Evolutionary conservation across 2,888 invertebrate species (phyloP).

Genomic region (Campoplex nolae): DNA sequence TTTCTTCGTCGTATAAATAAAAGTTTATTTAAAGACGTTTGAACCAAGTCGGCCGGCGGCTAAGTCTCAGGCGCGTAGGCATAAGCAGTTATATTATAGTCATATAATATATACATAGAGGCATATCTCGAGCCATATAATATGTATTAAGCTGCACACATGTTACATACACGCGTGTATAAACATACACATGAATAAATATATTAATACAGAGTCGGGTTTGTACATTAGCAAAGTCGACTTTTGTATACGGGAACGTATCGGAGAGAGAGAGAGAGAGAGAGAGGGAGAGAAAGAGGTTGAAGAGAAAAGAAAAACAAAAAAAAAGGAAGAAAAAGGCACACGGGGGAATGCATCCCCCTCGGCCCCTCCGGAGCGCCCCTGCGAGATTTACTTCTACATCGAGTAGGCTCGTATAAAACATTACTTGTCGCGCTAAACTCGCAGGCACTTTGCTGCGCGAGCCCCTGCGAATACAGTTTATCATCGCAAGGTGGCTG

Average conservation of each 20-base stretch:
- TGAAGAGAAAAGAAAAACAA: background rate
- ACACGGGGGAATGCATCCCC: constrained; percentile 22
- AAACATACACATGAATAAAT: constrained; percentile 26
- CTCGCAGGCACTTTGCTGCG: constrained; percentile 50
- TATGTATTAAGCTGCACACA: constrained; percentile 26
- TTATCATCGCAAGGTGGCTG: constrained; percentile 1
- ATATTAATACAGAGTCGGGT: constrained; percentile 6
- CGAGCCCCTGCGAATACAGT: constrained; percentile 2
- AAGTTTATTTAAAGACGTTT: constrained; percentile 83
- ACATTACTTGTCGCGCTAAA: constrained; percentile 58
- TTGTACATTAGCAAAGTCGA: constrained; percentile 35
- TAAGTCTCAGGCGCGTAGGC: constrained; percentile 66
- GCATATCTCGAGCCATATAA: constrained; percentile 39
- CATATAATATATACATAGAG: constrained; percentile 64
- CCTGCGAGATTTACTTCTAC: constrained; percentile 6
- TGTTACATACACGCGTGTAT: constrained; percentile 3
- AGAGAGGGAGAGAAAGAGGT: background rate
- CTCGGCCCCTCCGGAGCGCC: constrained; percentile 13
- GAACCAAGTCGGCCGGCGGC: constrained; percentile 69
- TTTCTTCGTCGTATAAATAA: constrained; percentile 81
- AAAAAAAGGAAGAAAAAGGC: constrained; percentile 8
- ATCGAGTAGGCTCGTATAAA: constrained; percentile 45
- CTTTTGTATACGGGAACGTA: constrained; percentile 29
- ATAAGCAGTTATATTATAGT: constrained; percentile 72
- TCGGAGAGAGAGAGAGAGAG: constrained; percentile 39